These are phyloP conservation scores for Drosophila atripex DNA, from an alignment of 2,888 invertebrate genomes.

Conservation along the genomic window DNA sequence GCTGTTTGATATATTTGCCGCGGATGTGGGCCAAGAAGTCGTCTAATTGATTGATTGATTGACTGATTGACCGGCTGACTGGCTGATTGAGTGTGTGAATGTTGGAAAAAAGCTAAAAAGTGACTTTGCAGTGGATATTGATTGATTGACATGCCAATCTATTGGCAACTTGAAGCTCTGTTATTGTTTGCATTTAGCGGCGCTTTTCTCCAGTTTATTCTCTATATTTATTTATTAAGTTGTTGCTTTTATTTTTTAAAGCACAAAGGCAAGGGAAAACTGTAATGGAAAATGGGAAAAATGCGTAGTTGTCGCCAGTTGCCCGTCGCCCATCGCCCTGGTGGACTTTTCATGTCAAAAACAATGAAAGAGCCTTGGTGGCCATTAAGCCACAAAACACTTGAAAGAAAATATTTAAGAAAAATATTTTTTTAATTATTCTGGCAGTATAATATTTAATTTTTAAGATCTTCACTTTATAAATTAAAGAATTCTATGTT, in stretches of 20 bases:
- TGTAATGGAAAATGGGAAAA: conserved; percentile 5
- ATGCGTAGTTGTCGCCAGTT: conserved; percentile 23
- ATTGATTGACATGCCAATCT: conserved; percentile 42
- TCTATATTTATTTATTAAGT: not conserved
- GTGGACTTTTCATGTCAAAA: conserved; percentile 11
- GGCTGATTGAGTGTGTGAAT: conserved; percentile 16
- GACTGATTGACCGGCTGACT: not conserved
- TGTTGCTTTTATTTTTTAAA: conserved; percentile 9
- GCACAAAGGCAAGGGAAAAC: conserved; percentile 4
- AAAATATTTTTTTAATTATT: not conserved
- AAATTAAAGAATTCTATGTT: not conserved
- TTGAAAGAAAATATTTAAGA: not conserved
- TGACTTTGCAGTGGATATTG: conserved; percentile 28
- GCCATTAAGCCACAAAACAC: conserved; percentile 31
- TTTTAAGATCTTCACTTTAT: not conserved
- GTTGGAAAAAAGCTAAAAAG: conserved; percentile 3
- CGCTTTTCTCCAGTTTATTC: conserved; percentile 21
- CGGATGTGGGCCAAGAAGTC: conserved; percentile 25
- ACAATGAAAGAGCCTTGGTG: conserved; percentile 1
- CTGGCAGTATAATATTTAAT: not conserved
- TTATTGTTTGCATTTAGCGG: conserved; percentile 45
- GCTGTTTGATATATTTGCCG: conserved; percentile 28
- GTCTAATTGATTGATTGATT: conserved; percentile 48
- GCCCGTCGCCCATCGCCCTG: no score
- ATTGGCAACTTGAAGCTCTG: conserved; percentile 59